Evolutionary conservation across 2,888 invertebrate species (phyloP).

Genomic region (Drosophila merina): DNA sequence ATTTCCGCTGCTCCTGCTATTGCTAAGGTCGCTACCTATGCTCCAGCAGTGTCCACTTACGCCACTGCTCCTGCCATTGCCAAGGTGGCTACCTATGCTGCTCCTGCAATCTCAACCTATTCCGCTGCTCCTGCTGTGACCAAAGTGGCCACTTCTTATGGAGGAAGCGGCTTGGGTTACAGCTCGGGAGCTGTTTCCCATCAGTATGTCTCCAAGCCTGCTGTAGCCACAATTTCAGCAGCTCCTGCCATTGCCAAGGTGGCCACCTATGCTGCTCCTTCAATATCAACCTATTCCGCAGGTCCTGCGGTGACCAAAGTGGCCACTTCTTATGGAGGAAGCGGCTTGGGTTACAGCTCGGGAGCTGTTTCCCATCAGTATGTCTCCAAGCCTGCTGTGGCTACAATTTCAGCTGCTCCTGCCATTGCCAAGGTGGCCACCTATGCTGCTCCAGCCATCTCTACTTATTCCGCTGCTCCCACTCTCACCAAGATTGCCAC

Average conservation of each 20-base stretch:
- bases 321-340: constrained; percentile 52
- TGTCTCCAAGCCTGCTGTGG: constrained; percentile 77
- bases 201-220: constrained; percentile 65
- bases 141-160: constrained; percentile 56
- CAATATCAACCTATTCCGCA: constrained; percentile 48
- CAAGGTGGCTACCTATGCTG: constrained; percentile 60
- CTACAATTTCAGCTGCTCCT: constrained; percentile 52
- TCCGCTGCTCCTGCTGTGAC: constrained; percentile 46
- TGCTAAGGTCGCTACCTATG: constrained; percentile 58
- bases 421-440: constrained; percentile 56
- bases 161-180: constrained; percentile 29
- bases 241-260: constrained; percentile 52
- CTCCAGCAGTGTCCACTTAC: constrained; percentile 55
- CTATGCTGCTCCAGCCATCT: constrained; percentile 57
- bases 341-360: constrained; percentile 21
- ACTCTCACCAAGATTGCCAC: constrained; percentile 39
- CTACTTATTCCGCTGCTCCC: constrained; percentile 42
- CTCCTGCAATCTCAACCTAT: constrained; percentile 56
- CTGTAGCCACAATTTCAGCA: constrained; percentile 74
- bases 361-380: constrained; percentile 64
- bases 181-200: constrained; percentile 54
- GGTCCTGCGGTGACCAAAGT: constrained; percentile 49
- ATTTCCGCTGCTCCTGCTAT: constrained; percentile 18
- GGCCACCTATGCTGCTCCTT: constrained; percentile 59
- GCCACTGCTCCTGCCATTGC: constrained; percentile 44